phyloP scores from a whole-genome alignment of 2,113 vertebrate species.

The Marmota flaviventris region DNA sequence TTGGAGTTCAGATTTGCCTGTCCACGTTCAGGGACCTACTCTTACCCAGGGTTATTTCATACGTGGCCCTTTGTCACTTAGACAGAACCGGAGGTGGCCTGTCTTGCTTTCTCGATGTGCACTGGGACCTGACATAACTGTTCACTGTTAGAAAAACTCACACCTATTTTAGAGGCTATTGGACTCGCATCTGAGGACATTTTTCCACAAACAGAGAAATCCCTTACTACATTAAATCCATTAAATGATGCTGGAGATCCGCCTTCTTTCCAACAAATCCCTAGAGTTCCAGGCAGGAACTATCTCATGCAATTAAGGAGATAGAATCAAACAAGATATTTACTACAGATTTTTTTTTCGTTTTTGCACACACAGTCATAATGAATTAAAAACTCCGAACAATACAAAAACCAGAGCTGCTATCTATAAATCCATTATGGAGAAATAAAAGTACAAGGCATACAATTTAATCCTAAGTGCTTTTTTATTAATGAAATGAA shows the following conservation, averaged over 20 bases:
- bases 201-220: neutral
- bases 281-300: conserved; percentile 65
- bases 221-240: conserved; percentile 61
- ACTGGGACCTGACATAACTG: accelerated
- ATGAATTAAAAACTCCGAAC: conserved; percentile 80
- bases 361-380: conserved; percentile 62
- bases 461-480: conserved; percentile 72
- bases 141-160: neutral
- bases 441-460: conserved; percentile 77
- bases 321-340: conserved; percentile 83
- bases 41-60: accelerated
- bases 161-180: neutral
- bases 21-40: neutral
- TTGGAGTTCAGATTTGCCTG: accelerated
- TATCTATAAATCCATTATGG: conserved; percentile 79
- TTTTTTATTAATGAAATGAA: conserved; percentile 76
- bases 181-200: neutral
- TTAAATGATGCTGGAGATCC: conserved; percentile 40
- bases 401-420: conserved; percentile 69
- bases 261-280: conserved; percentile 56
- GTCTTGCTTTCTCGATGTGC: accelerated
- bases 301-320: conserved; percentile 82
- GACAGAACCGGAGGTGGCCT: accelerated
- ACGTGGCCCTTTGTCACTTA: neutral
- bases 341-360: conserved; percentile 69